These are phyloP conservation scores for Nomada lathburiana DNA, from an alignment of 2,888 invertebrate species.

Conservation along the genomic window DNA sequence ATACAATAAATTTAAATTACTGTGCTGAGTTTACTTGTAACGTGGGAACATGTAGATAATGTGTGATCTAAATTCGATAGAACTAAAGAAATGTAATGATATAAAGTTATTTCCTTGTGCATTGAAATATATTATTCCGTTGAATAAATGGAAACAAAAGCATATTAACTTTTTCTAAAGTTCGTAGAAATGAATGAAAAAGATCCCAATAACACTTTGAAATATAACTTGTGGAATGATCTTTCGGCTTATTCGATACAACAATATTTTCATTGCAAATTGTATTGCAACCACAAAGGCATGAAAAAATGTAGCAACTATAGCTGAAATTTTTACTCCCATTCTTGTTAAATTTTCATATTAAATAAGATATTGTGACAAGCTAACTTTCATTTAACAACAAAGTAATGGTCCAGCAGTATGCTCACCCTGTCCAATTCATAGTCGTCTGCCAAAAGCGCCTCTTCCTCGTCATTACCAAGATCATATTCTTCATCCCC, in stretches of 20 bases:
- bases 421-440: constrained; percentile 83
- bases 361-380: constrained; percentile 8
- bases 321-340: not conserved
- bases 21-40: constrained; percentile 4
- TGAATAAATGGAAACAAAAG: constrained; percentile 20
- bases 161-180: constrained; percentile 4
- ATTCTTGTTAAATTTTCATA: constrained; percentile 13
- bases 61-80: constrained; percentile 1
- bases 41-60: too few relatives aligned
- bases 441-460: constrained; percentile 84
- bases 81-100: not conserved
- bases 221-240: not conserved
- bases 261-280: not conserved
- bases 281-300: constrained; percentile 11
- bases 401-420: constrained; percentile 65
- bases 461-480: constrained; percentile 85
- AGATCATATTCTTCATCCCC: constrained; percentile 84
- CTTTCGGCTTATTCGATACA: not conserved
- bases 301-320: not conserved
- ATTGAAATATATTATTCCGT: constrained; percentile 42
- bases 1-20: constrained; percentile 11
- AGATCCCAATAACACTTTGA: not conserved
- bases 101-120: constrained; percentile 23
- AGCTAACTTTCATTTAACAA: constrained; percentile 54
- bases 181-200: not conserved